Base-by-base conservation (phyloP, 2,888 invertebrate species). In the Hydriomena furcata region DNA sequence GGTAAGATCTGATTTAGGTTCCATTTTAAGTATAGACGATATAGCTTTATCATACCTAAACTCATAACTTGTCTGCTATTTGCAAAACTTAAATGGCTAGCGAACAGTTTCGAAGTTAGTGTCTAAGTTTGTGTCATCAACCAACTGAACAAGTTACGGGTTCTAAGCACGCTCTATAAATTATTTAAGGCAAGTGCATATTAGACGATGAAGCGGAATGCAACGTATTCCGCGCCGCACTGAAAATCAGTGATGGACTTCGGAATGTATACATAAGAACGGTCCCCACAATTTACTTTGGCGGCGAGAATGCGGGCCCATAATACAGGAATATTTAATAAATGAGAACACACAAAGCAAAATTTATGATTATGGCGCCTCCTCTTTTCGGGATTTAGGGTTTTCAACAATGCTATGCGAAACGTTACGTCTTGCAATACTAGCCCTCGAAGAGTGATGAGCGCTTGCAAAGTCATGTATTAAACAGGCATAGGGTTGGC, bases 401-500 rank as follows among this genome's bases (percentile, higher is more conserved):
- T 31, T 4, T 27, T 31, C 17, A 17, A n/a, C 37, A 25, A 5
- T 20, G 10, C 10, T 6, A 12, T 40, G 21, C 23, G 23, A 24
- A 24, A 8, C 20, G 3, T 12, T 41, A 12, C n/a, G 30, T 41
- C 23, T 12, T 24, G n/a, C 4, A 7, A 7, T 35, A 8, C 7
- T 6, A 23, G 5, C n/a, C 1, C 5, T 28, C 7, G 8, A 1
- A 7, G 8, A 17, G 12, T 31, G 28, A 13, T 27, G 5, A 17
- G 34, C 31, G 36, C 37, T 36, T 45, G 47, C 38, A 46, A 54
- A 43, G 31, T 42, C 32, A 41, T 51, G 37, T 44, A 46, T 44
- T 45, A 42, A 44, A 40, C 44, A 49, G 51, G 40, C 49, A 36
- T 20, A 49, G 40, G 38, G 40, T 51, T 61, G 60, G 58, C 58